Evolutionary conservation across 1,140 invertebrate species (phyloP).

Genomic region (Nylanderia fulva): DNA sequence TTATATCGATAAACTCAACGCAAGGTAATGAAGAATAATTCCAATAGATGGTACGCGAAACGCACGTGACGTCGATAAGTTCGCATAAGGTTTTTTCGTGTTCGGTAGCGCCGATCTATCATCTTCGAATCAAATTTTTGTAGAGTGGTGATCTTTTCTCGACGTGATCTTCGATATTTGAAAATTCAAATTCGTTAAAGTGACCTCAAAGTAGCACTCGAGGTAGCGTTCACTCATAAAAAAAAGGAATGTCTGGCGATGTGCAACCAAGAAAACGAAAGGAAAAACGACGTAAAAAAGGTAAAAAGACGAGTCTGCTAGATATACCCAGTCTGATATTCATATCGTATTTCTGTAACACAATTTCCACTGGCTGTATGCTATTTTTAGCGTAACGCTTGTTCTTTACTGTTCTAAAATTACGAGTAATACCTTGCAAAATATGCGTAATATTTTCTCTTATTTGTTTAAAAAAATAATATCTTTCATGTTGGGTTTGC

Average conservation of each 20-base stretch:
- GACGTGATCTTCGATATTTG: conserved; percentile 57
- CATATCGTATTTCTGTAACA: conserved; percentile 77
- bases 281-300: conserved; percentile 91
- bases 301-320: conserved; percentile 83
- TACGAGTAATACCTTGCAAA: not conserved
- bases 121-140: conserved; percentile 73
- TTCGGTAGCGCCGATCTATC: conserved; percentile 59
- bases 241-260: conserved; percentile 91
- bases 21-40: too few species aligned
- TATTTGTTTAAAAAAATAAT: not conserved
- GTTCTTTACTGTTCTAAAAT: conserved; percentile 69
- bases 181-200: conserved; percentile 54
- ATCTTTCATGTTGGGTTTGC: not conserved
- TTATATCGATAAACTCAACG: too few species aligned
- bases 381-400: conserved; percentile 80
- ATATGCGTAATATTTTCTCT: not conserved
- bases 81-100: conserved; percentile 54
- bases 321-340: too few species aligned
- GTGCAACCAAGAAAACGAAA: conserved; percentile 90
- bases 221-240: conserved; percentile 37
- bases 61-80: not conserved
- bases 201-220: conserved; percentile 20
- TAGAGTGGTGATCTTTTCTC: conserved; percentile 17
- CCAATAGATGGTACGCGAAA: not conserved
- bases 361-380: conserved; percentile 53